Base-by-base conservation (phyloP, 2,888 invertebrate species). In the Lagria hirta region DNA sequence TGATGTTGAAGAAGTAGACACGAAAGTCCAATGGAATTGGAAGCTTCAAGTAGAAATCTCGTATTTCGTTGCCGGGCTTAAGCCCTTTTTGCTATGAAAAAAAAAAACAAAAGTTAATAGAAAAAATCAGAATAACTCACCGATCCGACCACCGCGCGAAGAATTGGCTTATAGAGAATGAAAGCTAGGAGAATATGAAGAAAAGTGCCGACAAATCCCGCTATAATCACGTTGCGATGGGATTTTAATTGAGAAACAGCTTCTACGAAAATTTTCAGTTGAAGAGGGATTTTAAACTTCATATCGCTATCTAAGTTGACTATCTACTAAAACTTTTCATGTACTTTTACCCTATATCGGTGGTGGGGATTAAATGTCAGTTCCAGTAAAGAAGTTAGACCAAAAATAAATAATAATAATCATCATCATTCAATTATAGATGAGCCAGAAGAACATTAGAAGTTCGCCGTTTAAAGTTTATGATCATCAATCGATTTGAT, bases 1-100 rank as follows among this genome's bases (percentile, higher is more conserved):
- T 86, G 22, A 86, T 77, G 63, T 89, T 88, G 65, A 85, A 88
- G 0, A 88, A 58, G 59, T 83, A 86, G n/a, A 88, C 73, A 55
- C 82, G 82, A 61, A 86, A 86, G 57, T 84, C 81, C 12, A 88
- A 57, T 0, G 84, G 75, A 46, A 87, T 79, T 0, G 88, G 88
- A 1, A 87, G 78, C 43, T 80, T 78, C 34, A 79, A 71, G 88
- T 88, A 91, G 68, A 84, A 76, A 15, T 80, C 76, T 2, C 87
- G 80, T 10, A 86, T 77, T 43, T 38, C 38, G 13, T 38, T 38
- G 4, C 38, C 38, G 2, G 38, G 17, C 24, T 38, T 38, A 3
- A 38, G 23, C 3, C 15, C 29, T 23, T 29, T 38, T 38, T 38
- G 38, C 38, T 38, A 10, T n/a, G n/a, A n/a, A n/a, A n/a, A n/a